These are phyloP conservation scores for Eugnorisma glareosa DNA, from an alignment of 2,888 invertebrate species.

Conservation along the genomic window DNA sequence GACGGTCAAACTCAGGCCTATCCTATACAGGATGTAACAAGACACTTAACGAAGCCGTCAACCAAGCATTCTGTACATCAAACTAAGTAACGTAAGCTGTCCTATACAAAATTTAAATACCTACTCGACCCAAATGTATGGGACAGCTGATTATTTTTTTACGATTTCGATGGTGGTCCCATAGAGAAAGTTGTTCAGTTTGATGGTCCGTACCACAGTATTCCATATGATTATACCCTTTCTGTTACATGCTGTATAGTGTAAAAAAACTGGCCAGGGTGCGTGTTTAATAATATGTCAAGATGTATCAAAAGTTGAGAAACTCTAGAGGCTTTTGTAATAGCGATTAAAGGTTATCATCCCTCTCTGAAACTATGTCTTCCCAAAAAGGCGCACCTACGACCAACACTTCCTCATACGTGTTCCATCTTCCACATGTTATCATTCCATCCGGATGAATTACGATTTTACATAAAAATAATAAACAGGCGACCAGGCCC, in stretches of 20 bases:
- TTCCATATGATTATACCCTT: too few relatives aligned
- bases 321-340: not conserved
- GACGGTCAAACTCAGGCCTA: not conserved
- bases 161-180: too few relatives aligned
- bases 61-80: too few relatives aligned
- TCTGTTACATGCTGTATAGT: too few relatives aligned
- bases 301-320: not conserved
- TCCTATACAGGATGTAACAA: too few relatives aligned
- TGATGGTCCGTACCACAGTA: too few relatives aligned
- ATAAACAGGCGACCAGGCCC: conserved; percentile 64
- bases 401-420: conserved; percentile 53
- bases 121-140: too few relatives aligned
- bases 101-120: too few relatives aligned
- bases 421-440: conserved; percentile 69
- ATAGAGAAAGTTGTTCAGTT: too few relatives aligned
- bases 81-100: too few relatives aligned
- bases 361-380: not conserved
- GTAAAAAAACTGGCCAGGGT: not conserved
- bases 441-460: conserved; percentile 79
- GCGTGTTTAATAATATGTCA: not conserved
- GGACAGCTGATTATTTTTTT: too few relatives aligned
- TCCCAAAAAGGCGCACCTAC: conserved; percentile 27
- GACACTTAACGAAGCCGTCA: too few relatives aligned
- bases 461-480: conserved; percentile 83
- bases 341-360: not conserved